Evolutionary conservation across 2,113 vertebrate species (phyloP), one percentile per base, ranked within the genome.

Genomic region (Myiozetetes cayanensis): DNA sequence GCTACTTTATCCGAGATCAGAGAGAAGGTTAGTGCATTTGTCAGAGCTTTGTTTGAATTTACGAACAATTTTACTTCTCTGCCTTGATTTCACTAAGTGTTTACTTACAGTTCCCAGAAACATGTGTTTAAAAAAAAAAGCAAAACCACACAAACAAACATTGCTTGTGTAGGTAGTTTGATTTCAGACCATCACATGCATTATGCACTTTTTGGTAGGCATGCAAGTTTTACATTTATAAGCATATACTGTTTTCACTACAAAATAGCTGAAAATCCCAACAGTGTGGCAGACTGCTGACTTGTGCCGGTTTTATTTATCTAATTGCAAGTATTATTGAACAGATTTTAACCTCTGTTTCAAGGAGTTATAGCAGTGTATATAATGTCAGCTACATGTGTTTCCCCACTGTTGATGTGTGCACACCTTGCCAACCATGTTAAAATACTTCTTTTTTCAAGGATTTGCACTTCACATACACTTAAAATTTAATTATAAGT

Each of bases 361-460:
- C 3, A 15, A 30, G n/a, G 22, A 70, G 24, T 46, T 53, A 22
- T 2, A 33, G 30, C n/a, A 39, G 53, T 31, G 20, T 46, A 21
- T 39, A 7, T 25, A n/a, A 10, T 41, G n/a, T 80, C n/a, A 35
- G 12, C 49, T 76, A 14, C 14, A 23, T 9, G 33, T 73, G 6
- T 84, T 92, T 94, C 50, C 47, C 80, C 80, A 30, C 37, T 22
- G 53, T 6, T 76, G 68, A 31, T 73, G 13, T 58, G 46, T 74
- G 28, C 31, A 58, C 39, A 66, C 53, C 53, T 90, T 92, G 68
- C 55, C 80, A 94, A 67, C 28, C 1, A 0, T 47, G 22, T 41
- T 87, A 50, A 87, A 89, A 55, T 81, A 87, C 50, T 96, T 87
- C 46, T 65, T 86, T 88, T 90, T 90, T 43, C 65, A 55, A 67